Percentiles rank a stretch among this genome's conserved stretches.
These are phyloP conservation scores for Dione vanillae DNA, from an alignment of 2,888 invertebrate species.

Conservation along the genomic window DNA sequence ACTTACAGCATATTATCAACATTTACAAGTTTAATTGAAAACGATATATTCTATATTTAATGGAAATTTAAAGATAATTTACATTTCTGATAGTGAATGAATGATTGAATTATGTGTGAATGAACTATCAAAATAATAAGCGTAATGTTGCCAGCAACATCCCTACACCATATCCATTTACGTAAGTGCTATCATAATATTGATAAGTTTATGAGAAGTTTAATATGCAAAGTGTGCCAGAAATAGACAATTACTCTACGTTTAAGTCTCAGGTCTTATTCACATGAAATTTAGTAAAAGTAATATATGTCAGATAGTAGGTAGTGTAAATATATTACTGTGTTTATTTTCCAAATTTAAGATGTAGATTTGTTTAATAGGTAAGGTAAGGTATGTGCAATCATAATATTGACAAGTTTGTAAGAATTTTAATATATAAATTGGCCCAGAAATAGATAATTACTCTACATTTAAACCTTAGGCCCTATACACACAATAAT, in stretches of 20 bases:
- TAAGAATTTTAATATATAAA: too few relatives aligned
- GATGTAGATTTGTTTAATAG: too few relatives aligned
- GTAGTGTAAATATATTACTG: too few relatives aligned
- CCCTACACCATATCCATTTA: slow-evolving; percentile 6
- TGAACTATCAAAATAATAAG: background rate
- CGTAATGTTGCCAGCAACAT: background rate
- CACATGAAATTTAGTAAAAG: background rate
- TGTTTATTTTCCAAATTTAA: too few relatives aligned
- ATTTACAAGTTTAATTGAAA: too few relatives aligned
- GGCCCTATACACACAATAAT: too few relatives aligned
- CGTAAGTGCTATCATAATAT: slow-evolving; percentile 42
- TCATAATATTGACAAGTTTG: too few relatives aligned
- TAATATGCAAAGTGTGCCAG: slow-evolving; percentile 30
- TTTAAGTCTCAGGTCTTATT: background rate
- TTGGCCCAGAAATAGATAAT: too few relatives aligned
- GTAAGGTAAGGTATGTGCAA: too few relatives aligned
- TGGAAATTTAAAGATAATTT: background rate
- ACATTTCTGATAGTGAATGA: background rate
- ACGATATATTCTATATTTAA: background rate
- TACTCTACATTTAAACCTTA: too few relatives aligned
- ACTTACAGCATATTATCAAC: background rate
- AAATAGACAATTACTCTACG: slow-evolving; percentile 33
- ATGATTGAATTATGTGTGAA: background rate
- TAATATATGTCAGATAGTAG: too few relatives aligned
- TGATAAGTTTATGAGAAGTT: slow-evolving; percentile 40